Conservation (phyloP, 2,113 vertebrate species). For the Arvicanthis niloticus region DNA sequence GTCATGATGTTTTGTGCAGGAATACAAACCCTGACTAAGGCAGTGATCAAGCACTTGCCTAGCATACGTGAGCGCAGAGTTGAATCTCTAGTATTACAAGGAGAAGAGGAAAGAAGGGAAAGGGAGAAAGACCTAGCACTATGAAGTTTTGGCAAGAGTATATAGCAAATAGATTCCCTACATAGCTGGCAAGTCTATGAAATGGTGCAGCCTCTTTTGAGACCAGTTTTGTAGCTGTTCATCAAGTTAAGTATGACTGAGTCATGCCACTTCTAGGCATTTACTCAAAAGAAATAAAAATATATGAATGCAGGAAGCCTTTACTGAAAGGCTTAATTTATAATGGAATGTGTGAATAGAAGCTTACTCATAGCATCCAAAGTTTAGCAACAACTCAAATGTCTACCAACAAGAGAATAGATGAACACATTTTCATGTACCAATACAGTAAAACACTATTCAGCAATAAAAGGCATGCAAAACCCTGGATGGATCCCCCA, state of each 20-base stretch:
- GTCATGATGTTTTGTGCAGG: too few species aligned
- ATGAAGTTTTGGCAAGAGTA: background rate
- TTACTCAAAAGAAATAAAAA: constrained; percentile 51
- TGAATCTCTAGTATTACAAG: background rate
- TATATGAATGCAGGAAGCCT: background rate
- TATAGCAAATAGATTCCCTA: background rate
- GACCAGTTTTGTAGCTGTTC: constrained; percentile 23
- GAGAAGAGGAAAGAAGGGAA: background rate
- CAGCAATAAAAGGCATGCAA: background rate
- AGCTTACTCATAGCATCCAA: constrained; percentile 34
- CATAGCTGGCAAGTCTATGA: background rate
- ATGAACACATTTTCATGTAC: constrained; percentile 22
- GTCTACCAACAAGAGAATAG: background rate
- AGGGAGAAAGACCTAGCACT: constrained; percentile 1
- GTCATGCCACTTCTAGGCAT: background rate
- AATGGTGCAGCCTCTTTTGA: background rate
- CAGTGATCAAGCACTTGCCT: background rate
- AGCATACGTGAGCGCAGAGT: background rate
- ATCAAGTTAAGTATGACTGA: constrained; percentile 43
- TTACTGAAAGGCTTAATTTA: constrained; percentile 11
- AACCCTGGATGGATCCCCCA: constrained; percentile 26
- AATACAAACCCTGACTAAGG: too few species aligned
- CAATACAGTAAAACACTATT: constrained; percentile 40
- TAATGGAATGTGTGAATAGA: background rate
- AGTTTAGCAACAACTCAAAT: background rate